These are phyloP conservation scores for Pipistrellus pipistrellus DNA, from an alignment of 2,797 vertebrate species.

Conservation along the genomic window DNA sequence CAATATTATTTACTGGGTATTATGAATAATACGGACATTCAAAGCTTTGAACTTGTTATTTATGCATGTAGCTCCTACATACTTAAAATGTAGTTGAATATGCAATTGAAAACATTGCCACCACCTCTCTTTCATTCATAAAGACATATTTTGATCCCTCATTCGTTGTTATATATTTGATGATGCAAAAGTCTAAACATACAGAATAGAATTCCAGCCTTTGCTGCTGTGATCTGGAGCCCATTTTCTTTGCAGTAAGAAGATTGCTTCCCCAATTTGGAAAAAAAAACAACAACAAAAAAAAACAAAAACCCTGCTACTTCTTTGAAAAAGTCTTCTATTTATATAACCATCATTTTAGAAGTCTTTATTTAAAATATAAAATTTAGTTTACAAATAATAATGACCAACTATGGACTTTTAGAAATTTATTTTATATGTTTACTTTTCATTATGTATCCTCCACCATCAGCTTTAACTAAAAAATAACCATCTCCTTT, in stretches of 20 bases:
- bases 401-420: background rate
- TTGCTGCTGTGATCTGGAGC: background rate
- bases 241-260: background rate
- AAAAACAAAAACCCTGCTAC: background rate
- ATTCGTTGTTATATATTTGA: background rate
- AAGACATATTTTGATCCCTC: background rate
- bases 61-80: background rate
- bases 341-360: slow-evolving; percentile 1
- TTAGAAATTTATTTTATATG: background rate
- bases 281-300: background rate
- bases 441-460: slow-evolving; percentile 1
- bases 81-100: background rate
- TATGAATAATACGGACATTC: background rate
- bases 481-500: background rate
- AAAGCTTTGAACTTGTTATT: background rate
- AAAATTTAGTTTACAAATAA: slow-evolving; percentile 14
- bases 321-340: background rate
- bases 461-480: background rate
- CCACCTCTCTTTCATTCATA: background rate
- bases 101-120: background rate
- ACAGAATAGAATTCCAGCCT: background rate
- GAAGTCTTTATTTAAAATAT: slow-evolving; percentile 40
- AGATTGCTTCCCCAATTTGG: background rate
- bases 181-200: background rate
- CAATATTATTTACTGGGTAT: background rate